Evolutionary conservation across 1,140 invertebrate species (phyloP).

Genomic region (Planococcus citri): DNA sequence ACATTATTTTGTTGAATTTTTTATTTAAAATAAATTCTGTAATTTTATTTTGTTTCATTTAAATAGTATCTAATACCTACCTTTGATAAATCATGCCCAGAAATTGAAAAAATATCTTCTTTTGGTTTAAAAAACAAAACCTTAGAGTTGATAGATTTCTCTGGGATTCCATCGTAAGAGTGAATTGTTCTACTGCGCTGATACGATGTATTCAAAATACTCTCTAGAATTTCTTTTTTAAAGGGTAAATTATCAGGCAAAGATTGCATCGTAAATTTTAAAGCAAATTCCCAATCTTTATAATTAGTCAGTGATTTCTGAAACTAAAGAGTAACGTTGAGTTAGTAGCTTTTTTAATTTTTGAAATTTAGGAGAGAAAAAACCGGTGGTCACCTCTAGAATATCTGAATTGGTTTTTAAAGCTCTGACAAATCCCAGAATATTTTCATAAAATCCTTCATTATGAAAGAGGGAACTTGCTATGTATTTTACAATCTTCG

Average conservation of each 20-base stretch:
- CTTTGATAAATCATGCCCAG: background rate
- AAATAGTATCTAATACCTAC: no score
- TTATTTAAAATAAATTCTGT: no score
- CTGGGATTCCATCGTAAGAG: background rate
- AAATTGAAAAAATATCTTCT: background rate
- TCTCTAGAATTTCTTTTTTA: background rate
- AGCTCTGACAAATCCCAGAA: background rate
- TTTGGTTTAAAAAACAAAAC: conserved; percentile 13
- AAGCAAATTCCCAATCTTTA: background rate
- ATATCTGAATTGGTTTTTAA: background rate
- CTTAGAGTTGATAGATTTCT: background rate
- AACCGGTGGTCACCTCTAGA: background rate
- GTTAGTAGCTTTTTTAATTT: background rate
- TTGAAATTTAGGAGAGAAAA: background rate
- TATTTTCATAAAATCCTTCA: background rate
- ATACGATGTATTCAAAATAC: background rate
- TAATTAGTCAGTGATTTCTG: background rate
- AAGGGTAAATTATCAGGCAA: background rate
- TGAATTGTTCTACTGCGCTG: background rate
- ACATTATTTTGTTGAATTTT: no score
- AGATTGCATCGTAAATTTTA: background rate
- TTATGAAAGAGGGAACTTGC: conserved; percentile 22
- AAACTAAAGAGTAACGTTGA: background rate
- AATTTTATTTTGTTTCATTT: no score
- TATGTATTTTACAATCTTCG: conserved; percentile 32